Percentiles rank a stretch among this genome's conserved stretches.
Conservation (phyloP, 1,140 invertebrate genomes). For the Brachionus plicatilis region DNA sequence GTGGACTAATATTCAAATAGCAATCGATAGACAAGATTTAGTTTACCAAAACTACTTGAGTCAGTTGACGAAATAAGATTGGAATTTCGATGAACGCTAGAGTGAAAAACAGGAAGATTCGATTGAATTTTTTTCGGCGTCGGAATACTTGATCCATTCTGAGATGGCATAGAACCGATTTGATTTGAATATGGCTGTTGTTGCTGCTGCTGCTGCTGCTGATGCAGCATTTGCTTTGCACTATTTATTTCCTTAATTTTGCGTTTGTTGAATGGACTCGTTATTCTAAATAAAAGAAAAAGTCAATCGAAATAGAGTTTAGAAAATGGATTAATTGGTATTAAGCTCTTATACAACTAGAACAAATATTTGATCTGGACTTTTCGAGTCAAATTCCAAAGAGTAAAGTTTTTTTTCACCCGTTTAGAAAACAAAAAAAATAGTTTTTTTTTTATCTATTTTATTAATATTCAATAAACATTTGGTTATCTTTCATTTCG, state of each 20-base stretch:
- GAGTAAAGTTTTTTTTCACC: not conserved
- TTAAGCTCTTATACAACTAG: not conserved
- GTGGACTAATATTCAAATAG: not conserved
- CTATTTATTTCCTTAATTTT: slow-evolving; percentile 30
- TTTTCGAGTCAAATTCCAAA: not conserved
- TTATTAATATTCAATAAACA: not conserved
- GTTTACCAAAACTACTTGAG: not conserved
- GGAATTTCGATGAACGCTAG: slow-evolving; percentile 8
- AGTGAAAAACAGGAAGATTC: slow-evolving; percentile 25
- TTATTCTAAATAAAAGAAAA: slow-evolving; percentile 31
- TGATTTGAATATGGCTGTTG: not conserved
- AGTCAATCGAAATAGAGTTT: not conserved
- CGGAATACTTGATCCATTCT: not conserved
- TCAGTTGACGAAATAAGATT: slow-evolving; percentile 26
- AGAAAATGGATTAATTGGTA: not conserved
- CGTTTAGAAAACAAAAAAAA: not conserved
- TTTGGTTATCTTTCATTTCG: not conserved
- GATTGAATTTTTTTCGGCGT: slow-evolving; percentile 31
- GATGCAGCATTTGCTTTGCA: slow-evolving; percentile 23
- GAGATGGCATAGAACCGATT: not conserved
- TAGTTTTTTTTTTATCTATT: not conserved
- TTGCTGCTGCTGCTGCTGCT: slow-evolving; percentile 28
- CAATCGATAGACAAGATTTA: not conserved
- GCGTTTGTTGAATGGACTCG: slow-evolving; percentile 39
- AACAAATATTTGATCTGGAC: not conserved